Conservation (phyloP, 1,140 invertebrate species). For the Scylla paramamosain region DNA sequence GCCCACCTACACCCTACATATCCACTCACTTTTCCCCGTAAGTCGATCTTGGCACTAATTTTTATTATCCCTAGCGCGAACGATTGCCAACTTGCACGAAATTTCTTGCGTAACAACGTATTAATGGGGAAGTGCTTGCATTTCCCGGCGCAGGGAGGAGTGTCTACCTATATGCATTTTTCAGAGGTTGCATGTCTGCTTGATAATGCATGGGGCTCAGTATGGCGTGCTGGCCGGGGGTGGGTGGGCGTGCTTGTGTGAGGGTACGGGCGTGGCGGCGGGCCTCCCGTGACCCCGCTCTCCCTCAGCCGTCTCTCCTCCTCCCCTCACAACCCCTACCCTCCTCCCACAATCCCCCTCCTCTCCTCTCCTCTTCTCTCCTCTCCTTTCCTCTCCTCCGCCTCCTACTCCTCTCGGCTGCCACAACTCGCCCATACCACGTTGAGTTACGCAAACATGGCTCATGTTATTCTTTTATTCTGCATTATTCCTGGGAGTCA, state of each 20-base stretch:
- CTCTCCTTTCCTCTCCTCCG: not conserved
- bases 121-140: slow-evolving; percentile 37
- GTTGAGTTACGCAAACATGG: slow-evolving; percentile 49
- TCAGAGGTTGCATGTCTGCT: slow-evolving; percentile 48
- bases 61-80: slow-evolving; percentile 50
- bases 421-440: slow-evolving; percentile 50
- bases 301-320: not conserved
- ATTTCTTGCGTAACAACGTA: slow-evolving; percentile 52
- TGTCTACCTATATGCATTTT: slow-evolving; percentile 47
- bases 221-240: slow-evolving; percentile 34
- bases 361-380: not conserved
- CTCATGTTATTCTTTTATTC: slow-evolving; percentile 18
- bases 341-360: slow-evolving; percentile 1
- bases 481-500: not conserved
- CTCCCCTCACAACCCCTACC: not conserved
- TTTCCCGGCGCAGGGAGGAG: not conserved
- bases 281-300: slow-evolving; percentile 1
- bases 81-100: slow-evolving; percentile 45
- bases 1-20: not conserved
- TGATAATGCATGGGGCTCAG: slow-evolving; percentile 53
- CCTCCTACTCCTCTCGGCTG: not conserved
- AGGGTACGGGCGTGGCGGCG: slow-evolving; percentile 52
- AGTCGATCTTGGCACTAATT: slow-evolving; percentile 53
- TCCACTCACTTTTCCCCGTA: not conserved
- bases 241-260: slow-evolving; percentile 53